Evolutionary conservation across 2,797 vertebrate species (phyloP), one percentile per base, ranked within the genome.

Genomic region (Potorous gilbertii): DNA sequence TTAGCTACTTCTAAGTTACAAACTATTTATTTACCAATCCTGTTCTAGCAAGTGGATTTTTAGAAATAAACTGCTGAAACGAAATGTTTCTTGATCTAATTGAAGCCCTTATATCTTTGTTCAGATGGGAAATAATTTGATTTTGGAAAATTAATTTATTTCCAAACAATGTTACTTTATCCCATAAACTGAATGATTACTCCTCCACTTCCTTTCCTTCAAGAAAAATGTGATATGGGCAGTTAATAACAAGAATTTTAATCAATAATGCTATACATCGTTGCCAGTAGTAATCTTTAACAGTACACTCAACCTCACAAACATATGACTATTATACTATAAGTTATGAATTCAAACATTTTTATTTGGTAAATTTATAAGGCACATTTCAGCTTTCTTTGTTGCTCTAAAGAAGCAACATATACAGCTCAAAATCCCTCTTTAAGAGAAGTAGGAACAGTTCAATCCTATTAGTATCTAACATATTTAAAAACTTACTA

Each of bases 1-100:
- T 46, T 91, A 29, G 92, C 0, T 92, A 52, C 40, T 93, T 91
- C 62, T 40, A 55, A 56, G 50, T n/a, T 8, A 91, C 59, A 55
- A 94, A 54, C 56, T 57, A 74, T 90, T 92, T 57, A 74, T 90
- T 92, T 87, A 10, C 18, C 94, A 55, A 29, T 28, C 74, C 62
- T 27, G 55, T 59, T 87, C 28, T 93, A 92, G 9, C 90, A 54
- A 97, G 93, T 46, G 18, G 9, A 81, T 24, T 81, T 81, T 46
- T 81, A 21, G 40, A 46, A 81, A 81, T 81, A 81, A 81, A 81
- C 11, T 27, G 8, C 40, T 81, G 40, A 81, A 24, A 5, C 46
- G n/a, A 81, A 81, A 81, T 81, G 2, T 46, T 21, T 81, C n/a
- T 46, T 81, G 74, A 81, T 81, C 40, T 81, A 81, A 74, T 4